phyloP scores from a whole-genome alignment of 2,113 vertebrate species.

The Apodemus sylvaticus region DNA sequence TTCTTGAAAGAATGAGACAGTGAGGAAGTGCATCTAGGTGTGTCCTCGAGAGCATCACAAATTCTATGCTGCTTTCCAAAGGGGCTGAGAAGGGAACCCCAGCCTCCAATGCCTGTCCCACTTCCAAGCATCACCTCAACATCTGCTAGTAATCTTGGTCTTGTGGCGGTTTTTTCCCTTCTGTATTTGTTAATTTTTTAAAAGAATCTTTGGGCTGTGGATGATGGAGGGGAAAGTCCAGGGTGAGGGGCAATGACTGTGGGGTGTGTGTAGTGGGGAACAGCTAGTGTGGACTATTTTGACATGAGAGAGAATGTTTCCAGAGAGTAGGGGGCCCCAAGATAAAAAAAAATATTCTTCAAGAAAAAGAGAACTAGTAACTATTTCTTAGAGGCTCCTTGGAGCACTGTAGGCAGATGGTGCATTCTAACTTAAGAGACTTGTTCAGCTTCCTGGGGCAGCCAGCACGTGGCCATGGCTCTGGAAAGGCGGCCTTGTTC shows the following conservation, averaged over 20 bases:
- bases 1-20: slow-evolving; percentile 25
- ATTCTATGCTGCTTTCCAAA: neutral
- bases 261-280: slow-evolving; percentile 1
- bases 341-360: neutral
- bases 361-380: slow-evolving; percentile 40
- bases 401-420: neutral
- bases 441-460: neutral
- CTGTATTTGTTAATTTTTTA: slow-evolving; percentile 74
- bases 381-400: neutral
- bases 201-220: slow-evolving; percentile 73
- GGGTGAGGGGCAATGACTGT: neutral
- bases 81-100: neutral
- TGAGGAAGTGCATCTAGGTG: neutral
- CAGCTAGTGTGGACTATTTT: slow-evolving; percentile 16
- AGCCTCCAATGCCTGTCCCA: neutral
- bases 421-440: slow-evolving; percentile 1
- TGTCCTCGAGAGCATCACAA: neutral
- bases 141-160: slow-evolving; percentile 76
- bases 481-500: neutral
- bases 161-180: slow-evolving; percentile 41
- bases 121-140: slow-evolving; percentile 3
- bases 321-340: neutral
- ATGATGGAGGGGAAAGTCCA: slow-evolving; percentile 33
- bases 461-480: neutral
- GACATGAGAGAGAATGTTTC: slow-evolving; percentile 50